Base-by-base conservation (phyloP, 2,888 invertebrate genomes). In the Lasius fuliginosus region DNA sequence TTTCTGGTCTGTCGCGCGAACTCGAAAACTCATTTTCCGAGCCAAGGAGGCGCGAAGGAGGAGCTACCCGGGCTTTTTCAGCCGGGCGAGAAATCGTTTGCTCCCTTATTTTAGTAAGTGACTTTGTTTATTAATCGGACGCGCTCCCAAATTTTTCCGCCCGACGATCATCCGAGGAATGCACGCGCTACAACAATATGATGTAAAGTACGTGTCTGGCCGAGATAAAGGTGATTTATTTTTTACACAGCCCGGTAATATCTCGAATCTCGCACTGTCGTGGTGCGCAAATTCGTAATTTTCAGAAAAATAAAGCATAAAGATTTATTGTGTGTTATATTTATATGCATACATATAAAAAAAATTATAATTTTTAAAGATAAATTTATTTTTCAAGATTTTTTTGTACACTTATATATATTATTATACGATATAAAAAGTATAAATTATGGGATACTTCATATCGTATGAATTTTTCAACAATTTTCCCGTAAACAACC, bases 21-120 rank as follows among this genome's bases (percentile, higher is more conserved):
- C 73, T 60, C 60, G 79, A 71, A 81, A 81, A 71, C 73, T 81
- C 79, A 81, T 81, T 81, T 81, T 81, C 79, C 79, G 79, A 71
- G 23, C 11, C 73, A 81, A 71, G 79, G 79, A 81, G 79, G 79
- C 79, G 79, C 71, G 73, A 49, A 53, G 67, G 18, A 42, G 40
- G n/a, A 56, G 12, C 73, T 15, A 46, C 4, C 46, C 6, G 73
- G 33, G 33, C 79, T 71, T 46, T 73, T 36, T 79, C 79, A 60
- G 46, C 58, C 58, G 27, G 11, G 15, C 65, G 33, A 33, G 58
- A 12, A 27, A 60, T 46, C 71, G 60, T 56, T 60, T 33, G 79
- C 42, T 5, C 36, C 27, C 3, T 49, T 30, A 42, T 69, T 36
- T 36, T 8, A 53, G 46, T 58, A 46, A 79, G 46, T 71, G 71